Base-by-base conservation (phyloP, 2,888 invertebrate species). In the Caenorhabditis parvicauda region DNA sequence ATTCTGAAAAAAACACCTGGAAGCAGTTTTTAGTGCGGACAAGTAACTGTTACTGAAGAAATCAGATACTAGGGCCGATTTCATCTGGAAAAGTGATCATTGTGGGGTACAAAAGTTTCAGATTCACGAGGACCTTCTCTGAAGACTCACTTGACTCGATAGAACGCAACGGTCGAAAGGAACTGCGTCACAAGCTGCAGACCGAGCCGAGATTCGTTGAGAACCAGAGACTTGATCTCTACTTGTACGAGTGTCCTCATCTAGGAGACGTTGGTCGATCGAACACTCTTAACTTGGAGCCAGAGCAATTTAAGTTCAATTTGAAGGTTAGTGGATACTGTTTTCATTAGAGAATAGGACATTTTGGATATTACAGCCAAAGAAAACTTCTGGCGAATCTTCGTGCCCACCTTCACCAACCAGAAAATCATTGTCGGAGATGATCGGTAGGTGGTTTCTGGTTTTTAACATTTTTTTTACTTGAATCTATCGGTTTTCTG, bases 71-170 rank as follows among this genome's bases (percentile, higher is more conserved):
- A n/a, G n/a, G n/a, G n/a, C n/a, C n/a, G n/a, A 4, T 44, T 24
- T 44, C n/a, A 28, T 44, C 29, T 32, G 17, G 17, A 7, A 28
- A 6, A 2, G 38, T 49, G 28, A 39, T 3, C 9, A 45, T 9
- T 35, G 14, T 22, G 19, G 21, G 35, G 3, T 25, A n/a, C n/a
- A n/a, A n/a, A n/a, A n/a, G n/a, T 52, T 59, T 48, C 55, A 63
- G 70, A 45, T 71, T 71, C 57, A 71, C 70, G n/a, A 64, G 70
- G 22, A 71, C 70, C 21, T 71, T 68, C 57, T 68, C 67, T 14
- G 64, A 68, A 52, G 70, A 71, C 48, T 68, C 67, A 35, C 51
- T 71, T 29, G 70, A 71, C 41, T 71, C 70, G 29, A 46, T 71
- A 35, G 70, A 71, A 41, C 58, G 62, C 48, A 65, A 61, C 49